Percentiles rank a stretch among this genome's conserved stretches.
Conservation (phyloP, 2,888 invertebrate species). For the Drosophila monieri region DNA sequence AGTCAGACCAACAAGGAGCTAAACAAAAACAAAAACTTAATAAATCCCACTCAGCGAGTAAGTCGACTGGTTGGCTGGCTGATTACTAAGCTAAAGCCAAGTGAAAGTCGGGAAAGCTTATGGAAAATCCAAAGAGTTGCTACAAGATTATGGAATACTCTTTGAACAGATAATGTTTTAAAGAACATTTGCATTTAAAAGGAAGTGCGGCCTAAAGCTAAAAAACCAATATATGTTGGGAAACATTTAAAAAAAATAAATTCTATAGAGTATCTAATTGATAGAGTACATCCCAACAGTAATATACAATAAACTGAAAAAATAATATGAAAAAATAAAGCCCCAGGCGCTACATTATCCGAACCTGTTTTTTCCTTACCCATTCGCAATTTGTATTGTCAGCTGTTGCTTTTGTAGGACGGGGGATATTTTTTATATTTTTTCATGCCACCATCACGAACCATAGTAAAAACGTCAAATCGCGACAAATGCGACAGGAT, state of each 20-base stretch:
- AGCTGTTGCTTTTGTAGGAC: slow-evolving; percentile 14
- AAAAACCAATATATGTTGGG: too few relatives aligned
- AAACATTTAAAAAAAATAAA: background rate
- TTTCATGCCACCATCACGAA: slow-evolving; percentile 29
- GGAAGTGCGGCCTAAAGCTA: too few relatives aligned
- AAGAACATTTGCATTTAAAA: too few relatives aligned
- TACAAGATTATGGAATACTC: slow-evolving; percentile 15
- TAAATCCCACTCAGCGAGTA: slow-evolving; percentile 52
- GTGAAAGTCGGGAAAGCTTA: slow-evolving; percentile 36
- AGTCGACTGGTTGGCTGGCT: slow-evolving; percentile 50
- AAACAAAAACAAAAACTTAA: slow-evolving; percentile 48
- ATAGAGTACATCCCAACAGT: background rate
- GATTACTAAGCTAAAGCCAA: slow-evolving; percentile 59
- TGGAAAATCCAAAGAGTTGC: background rate
- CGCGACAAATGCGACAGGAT: slow-evolving; percentile 71
- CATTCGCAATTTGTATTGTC: slow-evolving; percentile 34
- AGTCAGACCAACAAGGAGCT: slow-evolving; percentile 31
- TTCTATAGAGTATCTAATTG: background rate
- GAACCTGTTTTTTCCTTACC: slow-evolving; percentile 4
- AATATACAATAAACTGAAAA: slow-evolving; percentile 24
- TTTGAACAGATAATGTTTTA: background rate
- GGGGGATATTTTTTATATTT: background rate
- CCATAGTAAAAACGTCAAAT: slow-evolving; percentile 67
- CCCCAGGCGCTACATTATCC: slow-evolving; percentile 4
- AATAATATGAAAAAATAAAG: slow-evolving; percentile 10